Base-by-base conservation (phyloP, 2,113 vertebrate species). In the Xiphophorus hellerii region DNA sequence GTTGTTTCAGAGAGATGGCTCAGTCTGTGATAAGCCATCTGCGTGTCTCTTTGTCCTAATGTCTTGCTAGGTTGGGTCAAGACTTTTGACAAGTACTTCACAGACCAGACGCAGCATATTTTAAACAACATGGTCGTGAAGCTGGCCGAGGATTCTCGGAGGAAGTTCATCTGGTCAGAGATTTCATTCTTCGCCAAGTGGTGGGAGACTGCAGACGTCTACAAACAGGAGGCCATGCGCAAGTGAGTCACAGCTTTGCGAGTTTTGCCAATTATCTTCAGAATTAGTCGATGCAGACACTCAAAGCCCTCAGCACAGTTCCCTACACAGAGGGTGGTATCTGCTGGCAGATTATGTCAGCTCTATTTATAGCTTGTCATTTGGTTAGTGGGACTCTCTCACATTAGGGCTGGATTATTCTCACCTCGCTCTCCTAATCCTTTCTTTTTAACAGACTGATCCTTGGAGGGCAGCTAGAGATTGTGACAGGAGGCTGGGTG, bases 11-110 rank as follows among this genome's bases (percentile, higher is more conserved):
- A 67, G 10, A 25, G 5, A 5, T 12, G 0, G n/a, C 39, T 69
- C 73, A 67, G 25, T 42, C 62, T 66, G 29, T 60, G 2, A 35
- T 25, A 0, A 11, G 17, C 25, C 25, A 35, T 30, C 28, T 65
- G 65, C 73, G 66, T 60, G 66, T 71, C 69, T 11, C 31, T 60
- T 67, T 44, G 42, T 78, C 30, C 14, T 31, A 44, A 66, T 80
- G 37, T 81, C 29, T 73, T 82, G 20, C 29, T 89, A 98, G 98
- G 98, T 83, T 99, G 98, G 98, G 87, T 99, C 90, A 99, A 99
- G 94, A 99, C 98, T n/a, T 99, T 99, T 33, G 98, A 99, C 90
- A 99, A 99, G 91, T 99, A 99, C 91, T 99, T 96, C 93, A 92
- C 90, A 0, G 98, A 99, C 91, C 98, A 99, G 94, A 99, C 98